These are phyloP conservation scores for Drosophila setifemur DNA, from an alignment of 1,140 invertebrate genomes.

Conservation along the genomic window DNA sequence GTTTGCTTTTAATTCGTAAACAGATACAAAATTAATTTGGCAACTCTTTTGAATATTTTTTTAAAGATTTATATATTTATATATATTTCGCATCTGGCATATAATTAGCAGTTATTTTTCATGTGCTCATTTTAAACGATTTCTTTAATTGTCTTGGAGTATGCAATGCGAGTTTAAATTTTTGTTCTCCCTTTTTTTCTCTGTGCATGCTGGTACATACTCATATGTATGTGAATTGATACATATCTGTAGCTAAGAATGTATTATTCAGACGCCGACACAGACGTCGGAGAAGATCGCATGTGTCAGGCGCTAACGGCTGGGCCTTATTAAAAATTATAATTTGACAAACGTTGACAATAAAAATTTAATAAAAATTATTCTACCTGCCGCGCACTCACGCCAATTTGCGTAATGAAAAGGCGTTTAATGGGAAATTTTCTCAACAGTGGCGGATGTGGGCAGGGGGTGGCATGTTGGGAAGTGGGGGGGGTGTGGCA, in stretches of 20 bases:
- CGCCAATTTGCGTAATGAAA: slow-evolving; percentile 71
- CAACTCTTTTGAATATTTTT: too few relatives aligned
- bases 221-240: slow-evolving; percentile 8
- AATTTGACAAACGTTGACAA: slow-evolving; percentile 67
- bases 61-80: too few relatives aligned
- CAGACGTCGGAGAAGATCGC: slow-evolving; percentile 41
- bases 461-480: not conserved
- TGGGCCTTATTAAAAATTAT: slow-evolving; percentile 57
- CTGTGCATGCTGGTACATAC: too few relatives aligned
- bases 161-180: too few relatives aligned
- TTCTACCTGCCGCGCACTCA: slow-evolving; percentile 25
- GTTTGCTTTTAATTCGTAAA: too few relatives aligned
- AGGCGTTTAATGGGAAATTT: slow-evolving; percentile 53
- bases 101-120: too few relatives aligned
- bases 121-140: too few relatives aligned
- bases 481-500: not conserved
- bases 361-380: slow-evolving; percentile 71
- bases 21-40: too few relatives aligned
- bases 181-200: too few relatives aligned
- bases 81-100: too few relatives aligned
- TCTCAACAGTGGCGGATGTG: slow-evolving; percentile 1
- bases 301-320: slow-evolving; percentile 1
- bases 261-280: slow-evolving; percentile 49
- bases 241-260: slow-evolving; percentile 1
- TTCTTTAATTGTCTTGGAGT: too few relatives aligned